phyloP scores from a whole-genome alignment of 2,113 vertebrate species.

The Cyprinodon brontotheroides region DNA sequence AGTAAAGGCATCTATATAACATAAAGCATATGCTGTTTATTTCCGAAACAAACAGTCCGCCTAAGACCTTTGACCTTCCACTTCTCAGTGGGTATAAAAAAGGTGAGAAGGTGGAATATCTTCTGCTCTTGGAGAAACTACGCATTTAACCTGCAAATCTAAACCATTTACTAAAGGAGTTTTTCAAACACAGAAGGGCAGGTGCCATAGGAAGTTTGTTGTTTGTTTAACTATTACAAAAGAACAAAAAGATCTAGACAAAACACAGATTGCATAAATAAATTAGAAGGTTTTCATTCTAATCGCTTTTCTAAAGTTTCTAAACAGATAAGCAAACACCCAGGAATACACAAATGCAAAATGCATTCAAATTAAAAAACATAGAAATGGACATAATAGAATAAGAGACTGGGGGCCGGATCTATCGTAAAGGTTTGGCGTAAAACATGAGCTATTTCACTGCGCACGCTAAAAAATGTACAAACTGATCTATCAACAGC shows the following conservation, averaged over 20 bases:
- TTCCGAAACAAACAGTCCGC: background rate
- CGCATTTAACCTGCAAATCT: background rate
- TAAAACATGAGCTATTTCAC: too few relatives aligned
- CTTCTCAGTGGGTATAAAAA: background rate
- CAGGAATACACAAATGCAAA: too few relatives aligned
- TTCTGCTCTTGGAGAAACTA: background rate
- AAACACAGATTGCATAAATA: background rate
- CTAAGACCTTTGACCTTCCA: background rate
- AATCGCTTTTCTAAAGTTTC: background rate
- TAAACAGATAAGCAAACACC: background rate
- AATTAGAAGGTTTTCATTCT: background rate
- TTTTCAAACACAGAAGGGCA: background rate
- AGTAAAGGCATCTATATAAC: background rate
- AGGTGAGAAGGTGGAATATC: constrained; percentile 1
- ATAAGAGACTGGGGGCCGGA: too few relatives aligned
- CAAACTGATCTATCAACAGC: too few relatives aligned
- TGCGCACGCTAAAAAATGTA: too few relatives aligned
- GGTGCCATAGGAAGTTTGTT: background rate
- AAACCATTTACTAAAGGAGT: background rate
- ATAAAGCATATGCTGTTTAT: background rate
- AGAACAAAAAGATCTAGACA: background rate
- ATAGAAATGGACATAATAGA: too few relatives aligned
- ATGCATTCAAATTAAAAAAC: too few relatives aligned
- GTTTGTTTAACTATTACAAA: too few relatives aligned
- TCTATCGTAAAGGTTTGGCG: too few relatives aligned